Evolutionary conservation across 2,888 invertebrate genomes (phyloP), one percentile per base, ranked within the genome.

Genomic region (Drosophila mimetica): DNA sequence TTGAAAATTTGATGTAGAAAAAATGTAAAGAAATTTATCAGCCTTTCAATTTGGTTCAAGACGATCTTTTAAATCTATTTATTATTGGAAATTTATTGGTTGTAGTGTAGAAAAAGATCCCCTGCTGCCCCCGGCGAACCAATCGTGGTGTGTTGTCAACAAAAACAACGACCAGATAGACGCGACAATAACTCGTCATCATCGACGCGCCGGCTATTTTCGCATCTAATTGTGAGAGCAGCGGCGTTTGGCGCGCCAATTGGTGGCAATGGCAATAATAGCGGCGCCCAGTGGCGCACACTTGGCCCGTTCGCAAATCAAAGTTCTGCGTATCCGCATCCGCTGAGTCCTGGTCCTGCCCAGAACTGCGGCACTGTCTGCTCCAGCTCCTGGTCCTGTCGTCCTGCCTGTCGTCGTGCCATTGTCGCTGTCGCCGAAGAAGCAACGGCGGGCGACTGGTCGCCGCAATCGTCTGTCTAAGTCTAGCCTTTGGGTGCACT

Each of bases 181-280:
- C 70, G 64, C 64, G 73, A 64, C 70, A 55, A 63, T 59, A 58
- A 72, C 65, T 73, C 50, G 54, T 73, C 72, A 59, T 59, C 65
- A 72, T 60, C 66, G 73, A 74, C 71, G 50, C 51, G 58, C 66
- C 70, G 70, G 71, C 70, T 69, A 73, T 75, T 77, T 71, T 73
- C 64, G 65, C 66, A 75, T 86, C 83, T 83, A 88, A 86, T 86
- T 86, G 73, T 65, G 57, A 75, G 63, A 80, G 53, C 77, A 77
- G 74, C 75, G 76, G 69, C 84, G 84, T 83, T 86, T 80, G 88
- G 78, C 89, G 86, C 86, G 88, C 77, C 88, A 81, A 74, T 85
- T 85, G 81, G 85, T 74, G 85, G 75, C 76, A 81, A 84, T 79
- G 85, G 75, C 76, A 84, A 86, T 81, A 88, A 81, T 81, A 52